A percentile compares a stretch with the other conserved stretches of the same genome.
Conservation (phyloP, 2,888 invertebrate species). For the Oegoconia quadripuncta region DNA sequence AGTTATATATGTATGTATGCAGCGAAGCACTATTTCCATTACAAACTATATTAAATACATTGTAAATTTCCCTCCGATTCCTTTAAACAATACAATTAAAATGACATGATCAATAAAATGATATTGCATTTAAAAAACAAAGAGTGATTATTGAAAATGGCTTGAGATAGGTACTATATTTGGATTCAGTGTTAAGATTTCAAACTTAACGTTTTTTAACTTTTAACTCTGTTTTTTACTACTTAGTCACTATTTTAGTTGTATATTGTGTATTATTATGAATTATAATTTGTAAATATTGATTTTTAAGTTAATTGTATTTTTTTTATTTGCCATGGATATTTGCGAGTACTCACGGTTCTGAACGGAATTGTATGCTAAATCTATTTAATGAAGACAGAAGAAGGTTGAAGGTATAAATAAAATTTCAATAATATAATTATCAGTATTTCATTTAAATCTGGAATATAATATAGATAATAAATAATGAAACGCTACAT, state of each 20-base stretch:
- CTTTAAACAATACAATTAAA: constrained; percentile 28
- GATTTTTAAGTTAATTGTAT: constrained; percentile 63
- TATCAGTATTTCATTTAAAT: constrained; percentile 18
- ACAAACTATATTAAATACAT: constrained; percentile 41
- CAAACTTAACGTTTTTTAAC: constrained; percentile 52
- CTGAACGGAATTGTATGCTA: constrained; percentile 62
- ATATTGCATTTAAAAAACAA: constrained; percentile 47
- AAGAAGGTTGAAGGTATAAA: constrained; percentile 72
- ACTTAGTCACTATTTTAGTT: constrained; percentile 76
- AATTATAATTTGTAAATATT: constrained; percentile 75
- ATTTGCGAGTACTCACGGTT: constrained; percentile 63
- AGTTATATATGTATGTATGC: constrained; percentile 17
- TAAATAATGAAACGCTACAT: constrained; percentile 50
- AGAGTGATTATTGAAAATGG: constrained; percentile 37
- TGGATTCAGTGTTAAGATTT: constrained; percentile 47
- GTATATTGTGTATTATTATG: constrained; percentile 69
- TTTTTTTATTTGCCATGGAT: constrained; percentile 73
- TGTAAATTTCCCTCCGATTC: constrained; percentile 51
- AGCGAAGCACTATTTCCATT: constrained; percentile 24
- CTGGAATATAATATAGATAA: constrained; percentile 30
- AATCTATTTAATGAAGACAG: constrained; percentile 67
- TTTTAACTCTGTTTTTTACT: constrained; percentile 54
- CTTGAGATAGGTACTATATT: constrained; percentile 41
- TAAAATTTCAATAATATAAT: constrained; percentile 61
- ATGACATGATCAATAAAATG: constrained; percentile 28